These are phyloP conservation scores for Quadriops clusia DNA, from an alignment of 2,888 invertebrate species.

Conservation along the genomic window DNA sequence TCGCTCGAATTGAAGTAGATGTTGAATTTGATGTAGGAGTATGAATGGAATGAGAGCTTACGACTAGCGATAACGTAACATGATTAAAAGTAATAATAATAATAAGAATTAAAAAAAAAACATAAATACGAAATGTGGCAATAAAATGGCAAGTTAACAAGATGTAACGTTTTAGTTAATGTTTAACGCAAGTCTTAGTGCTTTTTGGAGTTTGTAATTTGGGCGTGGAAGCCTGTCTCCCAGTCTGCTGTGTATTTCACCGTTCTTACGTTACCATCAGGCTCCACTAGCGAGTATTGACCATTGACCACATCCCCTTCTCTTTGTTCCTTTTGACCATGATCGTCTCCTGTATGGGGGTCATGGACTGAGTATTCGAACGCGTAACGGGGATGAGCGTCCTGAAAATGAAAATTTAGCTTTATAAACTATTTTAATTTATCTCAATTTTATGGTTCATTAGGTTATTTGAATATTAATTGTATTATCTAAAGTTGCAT, in stretches of 20 bases:
- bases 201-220: conserved; percentile 46
- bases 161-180: conserved; percentile 2
- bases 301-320: conserved; percentile 64
- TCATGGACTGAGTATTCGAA: conserved; percentile 65
- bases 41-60: too few species aligned
- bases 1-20: too few species aligned
- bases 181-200: conserved; percentile 3
- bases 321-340: conserved; percentile 60
- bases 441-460: not conserved
- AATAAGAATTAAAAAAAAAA: too few species aligned
- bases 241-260: conserved; percentile 67
- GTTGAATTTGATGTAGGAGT: too few species aligned
- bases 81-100: too few species aligned
- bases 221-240: conserved; percentile 67
- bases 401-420: conserved; percentile 37
- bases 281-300: conserved; percentile 45
- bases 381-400: conserved; percentile 56
- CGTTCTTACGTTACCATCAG: conserved; percentile 62
- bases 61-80: too few species aligned
- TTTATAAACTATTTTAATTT: conserved; percentile 11
- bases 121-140: conserved; percentile 10
- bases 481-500: too few species aligned
- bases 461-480: not conserved
- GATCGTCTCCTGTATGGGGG: conserved; percentile 61
- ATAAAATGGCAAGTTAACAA: too few species aligned